A percentile compares a stretch with the other conserved stretches of the same genome.
These are phyloP conservation scores for Criorhina ranunculi DNA, from an alignment of 2,888 invertebrate genomes.

Conservation along the genomic window DNA sequence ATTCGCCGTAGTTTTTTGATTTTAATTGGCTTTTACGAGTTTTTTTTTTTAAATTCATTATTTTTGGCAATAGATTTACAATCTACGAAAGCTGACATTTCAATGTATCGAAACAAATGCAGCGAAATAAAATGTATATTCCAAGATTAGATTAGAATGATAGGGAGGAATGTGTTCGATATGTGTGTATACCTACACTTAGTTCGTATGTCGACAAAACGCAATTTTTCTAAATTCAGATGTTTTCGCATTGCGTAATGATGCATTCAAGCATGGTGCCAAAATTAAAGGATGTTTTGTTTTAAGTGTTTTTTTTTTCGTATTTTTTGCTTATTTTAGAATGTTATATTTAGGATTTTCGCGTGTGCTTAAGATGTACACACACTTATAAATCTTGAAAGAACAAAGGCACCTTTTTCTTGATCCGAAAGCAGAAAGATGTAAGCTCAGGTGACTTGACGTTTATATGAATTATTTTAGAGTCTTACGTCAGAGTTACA, in stretches of 20 bases:
- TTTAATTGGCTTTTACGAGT: conserved; percentile 37
- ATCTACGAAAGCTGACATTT: conserved; percentile 56
- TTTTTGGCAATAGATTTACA: conserved; percentile 45
- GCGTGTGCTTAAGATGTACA: background rate
- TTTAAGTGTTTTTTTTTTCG: conserved; percentile 14
- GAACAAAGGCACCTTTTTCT: background rate
- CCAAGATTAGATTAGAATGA: conserved; percentile 34
- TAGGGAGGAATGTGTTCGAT: conserved; percentile 29
- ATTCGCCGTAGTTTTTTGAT: conserved; percentile 48
- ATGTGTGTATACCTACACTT: background rate
- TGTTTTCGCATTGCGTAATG: conserved; percentile 46
- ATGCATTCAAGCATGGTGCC: conserved; percentile 38
- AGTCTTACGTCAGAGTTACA: background rate
- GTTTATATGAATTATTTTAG: background rate
- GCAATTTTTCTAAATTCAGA: conserved; percentile 54
- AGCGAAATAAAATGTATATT: background rate
- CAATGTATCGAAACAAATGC: conserved; percentile 46
- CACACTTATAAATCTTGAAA: background rate
- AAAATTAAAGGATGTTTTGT: conserved; percentile 35
- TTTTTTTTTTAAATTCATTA: conserved; percentile 24
- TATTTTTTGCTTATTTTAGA: no score
- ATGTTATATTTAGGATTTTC: conserved; percentile 28
- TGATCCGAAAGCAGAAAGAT: background rate
- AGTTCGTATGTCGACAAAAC: conserved; percentile 22
- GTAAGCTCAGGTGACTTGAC: conserved; percentile 17